Base-by-base conservation (phyloP, 2,113 vertebrate species). In the Sturnira hondurensis region DNA sequence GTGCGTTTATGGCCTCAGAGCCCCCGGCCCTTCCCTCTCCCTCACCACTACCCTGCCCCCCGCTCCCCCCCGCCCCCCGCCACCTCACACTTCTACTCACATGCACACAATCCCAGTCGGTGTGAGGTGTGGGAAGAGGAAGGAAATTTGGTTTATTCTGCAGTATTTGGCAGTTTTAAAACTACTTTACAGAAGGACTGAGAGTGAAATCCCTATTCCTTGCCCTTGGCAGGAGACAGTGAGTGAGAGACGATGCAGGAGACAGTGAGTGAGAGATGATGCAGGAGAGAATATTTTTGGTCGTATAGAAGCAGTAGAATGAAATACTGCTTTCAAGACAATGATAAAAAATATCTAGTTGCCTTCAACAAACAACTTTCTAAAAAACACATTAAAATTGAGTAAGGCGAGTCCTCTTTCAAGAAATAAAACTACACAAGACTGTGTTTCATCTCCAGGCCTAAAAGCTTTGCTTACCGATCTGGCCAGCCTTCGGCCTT, bases 131-230 rank as follows among this genome's bases (percentile, higher is more conserved):
- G 92, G 54, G 47, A 24, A 78, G 47, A 89, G 85, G 92, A 91
- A 38, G 56, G 61, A 8, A 20, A 95, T 93, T 89, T 95, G 36
- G 92, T 97, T 97, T 92, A n/a, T 17, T 74, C 6, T 63, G 85
- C 56, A 93, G 20, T 77, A 50, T 83, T 96, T 95, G 90, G 56
- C 90, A 77, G 45, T 70, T 94, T 84, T 61, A 41, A 94, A 61
- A 86, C 58, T 77, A 47, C 80, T 97, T 97, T 94, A 93, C 52
- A 81, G 92, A 97, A 96, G 78, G 70, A 63, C 81, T 95, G 68
- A 95, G 31, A 52, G 81, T 97, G 92, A 98, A 95, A 97, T 86
- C 95, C 97, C 96, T 97, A 88, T 90, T 94, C 92, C 83, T 96
- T 77, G 28, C 38, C 33, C 54, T 65, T 96, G 81, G 28, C 81